A percentile compares a stretch with the other conserved stretches of the same genome.
Evolutionary conservation across 2,797 vertebrate species (phyloP).

Genomic region (Delichon dasypus): DNA sequence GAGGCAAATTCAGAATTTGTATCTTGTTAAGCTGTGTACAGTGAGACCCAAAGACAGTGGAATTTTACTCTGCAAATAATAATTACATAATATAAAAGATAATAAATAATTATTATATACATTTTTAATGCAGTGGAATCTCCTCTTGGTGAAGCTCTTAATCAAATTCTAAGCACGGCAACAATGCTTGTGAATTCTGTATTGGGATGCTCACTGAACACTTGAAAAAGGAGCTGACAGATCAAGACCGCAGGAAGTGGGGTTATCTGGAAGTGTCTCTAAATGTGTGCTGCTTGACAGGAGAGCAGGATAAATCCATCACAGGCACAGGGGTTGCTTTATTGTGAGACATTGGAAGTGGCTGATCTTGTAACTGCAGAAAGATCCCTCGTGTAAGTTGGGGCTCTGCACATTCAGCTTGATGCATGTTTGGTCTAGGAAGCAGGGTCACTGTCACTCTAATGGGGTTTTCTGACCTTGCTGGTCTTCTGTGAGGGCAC

Average conservation of each 20-base stretch:
- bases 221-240: not conserved
- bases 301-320: not conserved
- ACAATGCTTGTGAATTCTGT: not conserved
- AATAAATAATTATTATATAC: not conserved
- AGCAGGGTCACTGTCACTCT: not conserved
- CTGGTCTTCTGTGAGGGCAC: not conserved
- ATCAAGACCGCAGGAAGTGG: not conserved
- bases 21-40: not conserved
- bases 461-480: not conserved
- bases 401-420: not conserved
- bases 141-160: not conserved
- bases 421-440: not conserved
- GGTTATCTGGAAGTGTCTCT: not conserved
- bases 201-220: not conserved
- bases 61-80: not conserved
- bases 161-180: not conserved
- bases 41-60: not conserved
- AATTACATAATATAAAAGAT: not conserved
- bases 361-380: not conserved
- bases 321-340: not conserved
- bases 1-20: not conserved
- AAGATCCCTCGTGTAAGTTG: not conserved
- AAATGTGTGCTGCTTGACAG: not conserved
- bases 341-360: fast-evolving
- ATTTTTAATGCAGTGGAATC: not conserved